Percentiles rank a stretch among this genome's conserved stretches.
Conservation (phyloP, 2,888 invertebrate species). For the Erebia aethiops region DNA sequence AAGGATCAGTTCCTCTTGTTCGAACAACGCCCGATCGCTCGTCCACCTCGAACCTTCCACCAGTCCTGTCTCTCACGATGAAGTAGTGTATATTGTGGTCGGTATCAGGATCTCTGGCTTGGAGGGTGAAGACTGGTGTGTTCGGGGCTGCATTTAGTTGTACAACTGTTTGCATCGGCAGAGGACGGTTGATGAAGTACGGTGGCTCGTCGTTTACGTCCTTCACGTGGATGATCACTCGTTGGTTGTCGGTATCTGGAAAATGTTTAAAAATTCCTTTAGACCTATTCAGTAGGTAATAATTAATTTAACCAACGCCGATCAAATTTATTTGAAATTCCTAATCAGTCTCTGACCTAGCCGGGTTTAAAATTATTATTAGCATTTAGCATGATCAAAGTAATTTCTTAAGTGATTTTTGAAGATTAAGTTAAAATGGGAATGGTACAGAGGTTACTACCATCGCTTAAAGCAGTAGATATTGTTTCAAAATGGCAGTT, state of each 20-base stretch:
- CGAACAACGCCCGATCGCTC: constrained; percentile 96
- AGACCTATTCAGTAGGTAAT: neutral
- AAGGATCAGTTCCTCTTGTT: constrained; percentile 94
- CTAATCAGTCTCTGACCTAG: neutral
- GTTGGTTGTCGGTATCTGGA: constrained; percentile 96
- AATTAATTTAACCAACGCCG: no score
- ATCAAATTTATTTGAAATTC: no score
- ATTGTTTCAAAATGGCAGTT: no score
- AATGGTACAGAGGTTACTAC: no score
- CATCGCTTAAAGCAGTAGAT: no score
- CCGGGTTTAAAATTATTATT: no score
- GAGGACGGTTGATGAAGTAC: constrained; percentile 97
- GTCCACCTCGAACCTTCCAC: constrained; percentile 92
- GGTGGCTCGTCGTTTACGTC: constrained; percentile 99
- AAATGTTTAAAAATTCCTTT: constrained; percentile 37
- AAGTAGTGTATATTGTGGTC: constrained; percentile 98
- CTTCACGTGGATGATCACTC: constrained; percentile 96
- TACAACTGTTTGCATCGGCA: constrained; percentile 98
- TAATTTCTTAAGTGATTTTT: no score
- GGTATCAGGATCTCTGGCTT: constrained; percentile 97
- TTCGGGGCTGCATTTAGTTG: constrained; percentile 97
- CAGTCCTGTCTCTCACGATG: constrained; percentile 95
- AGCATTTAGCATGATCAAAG: no score
- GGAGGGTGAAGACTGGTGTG: constrained; percentile 98
- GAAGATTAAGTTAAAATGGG: no score